Evolutionary conservation across 2,888 invertebrate species (phyloP).

Genomic region (Hydrotaea diabolus): DNA sequence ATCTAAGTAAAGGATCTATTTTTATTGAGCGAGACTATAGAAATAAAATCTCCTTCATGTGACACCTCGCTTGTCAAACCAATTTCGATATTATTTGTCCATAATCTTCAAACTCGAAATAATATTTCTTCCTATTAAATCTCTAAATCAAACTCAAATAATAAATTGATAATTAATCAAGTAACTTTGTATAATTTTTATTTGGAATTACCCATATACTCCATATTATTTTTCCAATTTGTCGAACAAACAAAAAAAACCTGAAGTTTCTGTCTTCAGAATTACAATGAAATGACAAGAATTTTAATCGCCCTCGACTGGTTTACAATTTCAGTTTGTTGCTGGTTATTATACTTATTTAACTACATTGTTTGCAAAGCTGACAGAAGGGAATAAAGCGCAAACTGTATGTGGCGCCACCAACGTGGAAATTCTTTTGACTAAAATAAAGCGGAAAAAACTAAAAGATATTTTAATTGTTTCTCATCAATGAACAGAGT

Average conservation of each 20-base stretch:
- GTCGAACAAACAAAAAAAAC: background rate
- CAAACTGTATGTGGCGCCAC: conserved; percentile 20
- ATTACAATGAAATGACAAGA: conserved; percentile 37
- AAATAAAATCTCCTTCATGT: too few relatives aligned
- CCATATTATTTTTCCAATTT: background rate
- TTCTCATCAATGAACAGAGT: conserved; percentile 25
- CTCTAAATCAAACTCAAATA: too few relatives aligned
- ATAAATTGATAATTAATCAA: too few relatives aligned
- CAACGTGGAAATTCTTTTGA: conserved; percentile 23
- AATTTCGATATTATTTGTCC: too few relatives aligned
- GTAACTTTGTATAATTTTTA: too few relatives aligned
- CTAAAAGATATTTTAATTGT: conserved; percentile 34
- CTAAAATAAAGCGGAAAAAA: background rate
- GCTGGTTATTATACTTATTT: background rate
- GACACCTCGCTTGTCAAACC: too few relatives aligned
- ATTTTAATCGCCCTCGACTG: conserved; percentile 32
- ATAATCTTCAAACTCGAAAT: too few relatives aligned
- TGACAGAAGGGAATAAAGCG: background rate
- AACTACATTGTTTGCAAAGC: background rate
- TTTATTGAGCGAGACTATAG: too few relatives aligned
- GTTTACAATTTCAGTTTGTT: background rate
- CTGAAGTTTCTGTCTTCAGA: background rate
- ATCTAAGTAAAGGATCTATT: too few relatives aligned
- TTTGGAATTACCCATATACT: too few relatives aligned
- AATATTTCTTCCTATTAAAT: too few relatives aligned